Evolutionary conservation across 1,140 invertebrate species (phyloP).

Genomic region (Heliothis subflexa): DNA sequence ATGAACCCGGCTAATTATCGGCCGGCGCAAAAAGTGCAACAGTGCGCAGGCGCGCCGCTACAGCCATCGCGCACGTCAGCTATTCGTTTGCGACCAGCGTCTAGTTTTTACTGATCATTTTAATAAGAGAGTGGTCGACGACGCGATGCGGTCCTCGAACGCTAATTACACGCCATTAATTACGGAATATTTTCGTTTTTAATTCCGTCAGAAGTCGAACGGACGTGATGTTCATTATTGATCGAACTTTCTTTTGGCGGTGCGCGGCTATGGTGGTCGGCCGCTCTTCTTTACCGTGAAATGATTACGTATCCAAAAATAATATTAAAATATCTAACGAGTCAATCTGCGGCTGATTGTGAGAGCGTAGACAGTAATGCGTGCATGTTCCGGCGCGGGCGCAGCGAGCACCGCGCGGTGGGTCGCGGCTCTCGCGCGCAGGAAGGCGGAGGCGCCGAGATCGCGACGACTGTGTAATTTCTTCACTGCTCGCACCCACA

Average conservation of each 20-base stretch:
- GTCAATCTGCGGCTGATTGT: conserved; percentile 33
- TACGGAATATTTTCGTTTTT: conserved; percentile 65
- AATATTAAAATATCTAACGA: conserved; percentile 32
- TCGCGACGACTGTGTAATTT: conserved; percentile 80
- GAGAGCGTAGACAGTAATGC: conserved; percentile 20
- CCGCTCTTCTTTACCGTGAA: conserved; percentile 28
- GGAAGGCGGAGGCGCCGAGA: conserved; percentile 76
- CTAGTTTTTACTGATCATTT: conserved; percentile 59
- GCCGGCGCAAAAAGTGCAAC: conserved; percentile 65
- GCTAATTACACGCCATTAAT: conserved; percentile 71
- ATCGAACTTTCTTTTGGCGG: conserved; percentile 59
- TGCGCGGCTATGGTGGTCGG: conserved; percentile 35
- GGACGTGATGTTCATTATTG: conserved; percentile 60
- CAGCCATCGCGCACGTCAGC: conserved; percentile 60
- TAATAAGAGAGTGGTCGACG: conserved; percentile 61
- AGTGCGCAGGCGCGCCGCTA: conserved; percentile 59
- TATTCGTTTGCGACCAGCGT: conserved; percentile 62
- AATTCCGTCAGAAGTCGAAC: conserved; percentile 52
- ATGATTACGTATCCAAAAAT: conserved; percentile 30
- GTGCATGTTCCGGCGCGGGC: conserved; percentile 6
- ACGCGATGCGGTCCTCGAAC: conserved; percentile 58
- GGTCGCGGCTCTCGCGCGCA: conserved; percentile 56
- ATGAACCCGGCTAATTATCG: conserved; percentile 76
- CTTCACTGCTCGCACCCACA: conserved; percentile 79
- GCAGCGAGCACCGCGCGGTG: conserved; percentile 49